These are phyloP conservation scores for Diplosoma virens DNA, from an alignment of 23 tunicate genomes.

Conservation along the genomic window DNA sequence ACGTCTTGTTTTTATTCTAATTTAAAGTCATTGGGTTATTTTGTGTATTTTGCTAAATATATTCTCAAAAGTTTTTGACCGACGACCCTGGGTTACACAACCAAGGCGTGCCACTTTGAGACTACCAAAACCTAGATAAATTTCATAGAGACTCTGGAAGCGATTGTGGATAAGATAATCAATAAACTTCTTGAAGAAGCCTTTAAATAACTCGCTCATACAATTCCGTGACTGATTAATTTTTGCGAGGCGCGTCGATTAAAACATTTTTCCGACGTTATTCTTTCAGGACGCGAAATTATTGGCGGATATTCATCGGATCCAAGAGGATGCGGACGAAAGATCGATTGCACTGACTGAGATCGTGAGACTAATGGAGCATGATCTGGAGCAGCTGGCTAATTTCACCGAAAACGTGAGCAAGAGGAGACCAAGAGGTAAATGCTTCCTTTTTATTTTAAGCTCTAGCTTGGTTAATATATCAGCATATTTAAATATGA, in stretches of 20 bases:
- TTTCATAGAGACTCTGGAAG: too few species aligned
- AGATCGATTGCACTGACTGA: slow-evolving; percentile 26
- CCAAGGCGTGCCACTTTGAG: too few species aligned
- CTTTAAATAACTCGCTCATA: neutral
- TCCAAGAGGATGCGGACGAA: slow-evolving; percentile 63
- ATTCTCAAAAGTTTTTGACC: too few species aligned
- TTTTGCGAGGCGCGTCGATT: neutral
- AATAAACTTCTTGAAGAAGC: neutral
- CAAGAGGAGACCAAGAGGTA: slow-evolving; percentile 71
- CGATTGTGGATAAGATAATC: neutral
- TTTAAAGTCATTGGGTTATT: too few species aligned
- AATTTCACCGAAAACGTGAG: slow-evolving; percentile 60
- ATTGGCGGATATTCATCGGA: slow-evolving; percentile 27
- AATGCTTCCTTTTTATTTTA: too few species aligned
- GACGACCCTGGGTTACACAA: too few species aligned
- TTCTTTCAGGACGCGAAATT: slow-evolving; percentile 38
- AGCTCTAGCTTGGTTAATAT: too few species aligned
- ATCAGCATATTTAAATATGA: too few species aligned
- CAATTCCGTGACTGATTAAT: neutral
- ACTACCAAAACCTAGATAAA: too few species aligned
- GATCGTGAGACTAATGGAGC: slow-evolving; percentile 30
- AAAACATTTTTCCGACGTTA: neutral
- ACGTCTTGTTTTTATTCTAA: too few species aligned
- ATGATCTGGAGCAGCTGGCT: slow-evolving; percentile 44
- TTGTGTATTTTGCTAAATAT: too few species aligned